Evolutionary conservation across 2,113 vertebrate genomes (phyloP), one percentile per base, ranked within the genome.

Genomic region (Saguinus midas): DNA sequence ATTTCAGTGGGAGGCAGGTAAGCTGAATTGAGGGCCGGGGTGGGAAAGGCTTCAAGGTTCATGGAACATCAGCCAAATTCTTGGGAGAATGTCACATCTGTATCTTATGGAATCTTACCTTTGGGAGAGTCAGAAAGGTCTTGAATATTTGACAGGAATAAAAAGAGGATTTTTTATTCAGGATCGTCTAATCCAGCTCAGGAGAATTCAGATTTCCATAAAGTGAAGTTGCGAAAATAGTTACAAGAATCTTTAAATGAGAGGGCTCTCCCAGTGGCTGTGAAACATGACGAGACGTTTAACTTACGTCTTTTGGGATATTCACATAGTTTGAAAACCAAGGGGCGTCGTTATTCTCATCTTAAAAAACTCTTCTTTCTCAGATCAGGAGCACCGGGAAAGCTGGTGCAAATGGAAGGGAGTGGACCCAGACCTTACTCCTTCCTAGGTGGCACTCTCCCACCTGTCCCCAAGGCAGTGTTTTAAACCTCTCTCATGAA

Each of bases 41-140:
- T 20, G 81, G 40, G 64, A 84, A 93, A 88, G 55, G 32, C 57
- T 91, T 82, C 68, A 61, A 80, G 40, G 85, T 13, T 88, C 85
- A 37, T 40, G 48, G 29, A 55, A 37, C 48, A 61, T 27, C 58
- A 81, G 86, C 86, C 57, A 70, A 70, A 82, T 80, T 86, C 73
- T 87, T 86, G n/a, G 75, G 29, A 43, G 37, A 55, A 57, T 23
- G n/a, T 94, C 45, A 43, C 68, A 68, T 89, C 81, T 94, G 32
- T 27, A 80, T 66, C 94, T 64, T 35, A 58, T 70, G 73, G 50
- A 93, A 95, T 96, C 72, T 96, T 88, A 86, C 37, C 20, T 89
- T 83, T 40, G 61, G 87, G 55, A 78, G 78, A 52, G 29, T 95
- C 35, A 55, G 70, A 90, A 90, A 94, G 48, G 25, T 83, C 64